Evolutionary conservation across 1,140 invertebrate species (phyloP).

Genomic region (Drosophila asahinai): DNA sequence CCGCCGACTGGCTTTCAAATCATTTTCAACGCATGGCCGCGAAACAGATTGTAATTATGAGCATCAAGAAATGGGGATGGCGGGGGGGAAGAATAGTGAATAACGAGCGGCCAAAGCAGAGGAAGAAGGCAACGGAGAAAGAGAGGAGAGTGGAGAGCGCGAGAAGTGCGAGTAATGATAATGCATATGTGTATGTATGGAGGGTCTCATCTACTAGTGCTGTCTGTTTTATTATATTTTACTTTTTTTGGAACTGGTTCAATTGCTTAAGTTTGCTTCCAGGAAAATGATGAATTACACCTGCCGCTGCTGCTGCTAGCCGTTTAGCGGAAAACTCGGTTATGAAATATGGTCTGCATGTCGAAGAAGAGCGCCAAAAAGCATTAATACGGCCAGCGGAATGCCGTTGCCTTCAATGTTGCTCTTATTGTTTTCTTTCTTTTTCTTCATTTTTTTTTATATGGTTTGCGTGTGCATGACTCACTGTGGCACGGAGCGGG

Average conservation of each 20-base stretch:
- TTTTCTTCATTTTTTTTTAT: constrained; percentile 50
- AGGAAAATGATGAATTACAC: constrained; percentile 42
- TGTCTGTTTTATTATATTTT: neutral
- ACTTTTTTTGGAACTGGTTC: constrained; percentile 41
- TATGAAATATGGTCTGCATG: constrained; percentile 28
- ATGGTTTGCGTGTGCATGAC: constrained; percentile 74
- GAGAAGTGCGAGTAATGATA: constrained; percentile 48
- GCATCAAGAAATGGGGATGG: constrained; percentile 37
- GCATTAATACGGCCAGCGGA: constrained; percentile 24
- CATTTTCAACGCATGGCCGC: constrained; percentile 76
- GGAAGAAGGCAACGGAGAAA: constrained; percentile 51
- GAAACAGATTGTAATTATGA: constrained; percentile 74
- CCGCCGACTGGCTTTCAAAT: constrained; percentile 54
- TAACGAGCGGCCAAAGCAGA: constrained; percentile 58
- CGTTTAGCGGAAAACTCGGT: constrained; percentile 32
- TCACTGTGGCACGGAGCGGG: constrained; percentile 41
- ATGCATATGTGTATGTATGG: constrained; percentile 30
- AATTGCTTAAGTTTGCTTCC: constrained; percentile 40
- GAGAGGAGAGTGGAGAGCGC: constrained; percentile 28
- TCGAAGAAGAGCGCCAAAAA: constrained; percentile 42
- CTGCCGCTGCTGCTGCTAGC: constrained; percentile 1
- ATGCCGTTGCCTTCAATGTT: constrained; percentile 53
- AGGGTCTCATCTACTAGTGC: constrained; percentile 14
- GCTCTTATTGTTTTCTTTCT: constrained; percentile 36
- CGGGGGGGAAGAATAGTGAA: constrained; percentile 69